Evolutionary conservation across 2,113 vertebrate genomes (phyloP).

Genomic region (Trachemys scripta): DNA sequence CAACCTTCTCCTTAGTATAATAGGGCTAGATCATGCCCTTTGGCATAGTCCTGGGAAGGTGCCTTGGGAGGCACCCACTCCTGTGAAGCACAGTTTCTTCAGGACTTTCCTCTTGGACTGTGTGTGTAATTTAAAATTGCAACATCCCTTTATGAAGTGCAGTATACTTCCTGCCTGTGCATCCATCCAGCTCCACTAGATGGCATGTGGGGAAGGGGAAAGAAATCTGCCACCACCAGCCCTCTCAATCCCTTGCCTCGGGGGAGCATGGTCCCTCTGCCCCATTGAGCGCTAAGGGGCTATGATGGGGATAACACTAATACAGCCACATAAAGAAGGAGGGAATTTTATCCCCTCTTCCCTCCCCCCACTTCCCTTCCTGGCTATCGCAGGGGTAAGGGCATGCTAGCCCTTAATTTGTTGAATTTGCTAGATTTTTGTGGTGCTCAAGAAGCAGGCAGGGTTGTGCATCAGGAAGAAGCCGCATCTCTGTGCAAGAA

Average conservation of each 20-base stretch:
- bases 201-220: background rate
- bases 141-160: background rate
- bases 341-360: background rate
- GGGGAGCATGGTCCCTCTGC: background rate
- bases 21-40: background rate
- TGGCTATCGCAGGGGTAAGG: background rate
- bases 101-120: background rate
- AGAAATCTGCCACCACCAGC: background rate
- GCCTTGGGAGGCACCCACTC: no score
- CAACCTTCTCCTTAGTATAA: background rate
- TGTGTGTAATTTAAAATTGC: background rate
- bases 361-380: fast-evolving
- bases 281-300: background rate
- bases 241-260: background rate
- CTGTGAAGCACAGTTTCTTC: background rate
- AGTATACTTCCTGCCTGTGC: background rate
- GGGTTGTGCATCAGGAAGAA: fast-evolving
- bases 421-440: background rate
- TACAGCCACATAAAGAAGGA: background rate
- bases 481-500: background rate
- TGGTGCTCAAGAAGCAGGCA: background rate
- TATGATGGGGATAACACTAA: background rate
- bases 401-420: background rate
- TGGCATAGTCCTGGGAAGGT: no score
- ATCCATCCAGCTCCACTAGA: no score